Evolutionary conservation across 2,113 vertebrate genomes (phyloP).

Genomic region (Xerus inauris): DNA sequence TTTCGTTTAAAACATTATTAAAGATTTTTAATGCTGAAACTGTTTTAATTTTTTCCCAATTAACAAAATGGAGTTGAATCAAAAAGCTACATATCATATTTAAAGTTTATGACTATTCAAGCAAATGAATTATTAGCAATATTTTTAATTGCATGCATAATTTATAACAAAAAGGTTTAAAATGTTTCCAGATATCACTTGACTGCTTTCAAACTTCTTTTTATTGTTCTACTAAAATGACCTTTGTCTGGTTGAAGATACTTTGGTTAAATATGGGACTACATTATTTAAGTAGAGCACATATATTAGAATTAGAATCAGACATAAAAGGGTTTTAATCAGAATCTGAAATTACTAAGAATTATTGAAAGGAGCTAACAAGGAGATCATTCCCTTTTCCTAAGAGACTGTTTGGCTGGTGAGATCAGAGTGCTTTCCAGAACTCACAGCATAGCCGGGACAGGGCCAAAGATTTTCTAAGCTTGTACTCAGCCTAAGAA

Average conservation of each 20-base stretch:
- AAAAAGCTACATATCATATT: slow-evolving; percentile 55
- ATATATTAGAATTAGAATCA: neutral
- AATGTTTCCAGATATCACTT: slow-evolving; percentile 1
- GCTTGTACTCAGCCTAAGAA: neutral
- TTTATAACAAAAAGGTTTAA: slow-evolving; percentile 19
- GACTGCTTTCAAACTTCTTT: neutral
- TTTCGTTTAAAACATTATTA: slow-evolving; percentile 72
- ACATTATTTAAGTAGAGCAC: neutral
- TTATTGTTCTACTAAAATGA: slow-evolving; percentile 1
- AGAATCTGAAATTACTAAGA: slow-evolving; percentile 1
- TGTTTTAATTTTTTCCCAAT: slow-evolving; percentile 63
- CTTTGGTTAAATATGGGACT: neutral
- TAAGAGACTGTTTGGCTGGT: neutral
- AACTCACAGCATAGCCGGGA: neutral
- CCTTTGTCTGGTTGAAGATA: neutral
- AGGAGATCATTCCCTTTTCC: neutral
- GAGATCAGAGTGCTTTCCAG: neutral
- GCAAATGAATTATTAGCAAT: slow-evolving; percentile 70
- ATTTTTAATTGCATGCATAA: slow-evolving; percentile 65
- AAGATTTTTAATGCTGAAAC: slow-evolving; percentile 74
- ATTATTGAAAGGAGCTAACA: neutral
- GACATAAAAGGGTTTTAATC: neutral
- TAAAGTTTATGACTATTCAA: slow-evolving; percentile 74
- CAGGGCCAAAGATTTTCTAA: neutral
- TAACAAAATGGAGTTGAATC: slow-evolving; percentile 50